Evolutionary conservation across 2,888 invertebrate species (phyloP), one percentile per base, ranked within the genome.

Genomic region (Lamproptera curius): DNA sequence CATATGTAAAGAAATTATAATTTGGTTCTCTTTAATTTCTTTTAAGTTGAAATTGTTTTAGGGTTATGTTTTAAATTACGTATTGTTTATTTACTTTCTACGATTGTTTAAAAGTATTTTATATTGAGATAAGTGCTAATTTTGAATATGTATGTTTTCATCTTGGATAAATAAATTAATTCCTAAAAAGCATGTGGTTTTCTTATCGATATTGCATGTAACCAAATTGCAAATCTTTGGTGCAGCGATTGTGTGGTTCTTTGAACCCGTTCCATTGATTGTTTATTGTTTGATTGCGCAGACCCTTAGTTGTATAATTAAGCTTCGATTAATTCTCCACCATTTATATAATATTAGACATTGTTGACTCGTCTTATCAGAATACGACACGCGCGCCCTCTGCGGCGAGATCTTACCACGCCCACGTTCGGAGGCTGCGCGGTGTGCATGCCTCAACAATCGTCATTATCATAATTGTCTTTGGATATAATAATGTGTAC

Each of bases 291-390:
- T 8, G 8, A 23, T 23, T 23, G 23, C 23, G 4, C 8, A 23
- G 23, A 23, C 8, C 8, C 4, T 6, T 8, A 23, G 8, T n/a
- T n/a, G n/a, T n/a, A n/a, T n/a, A 20, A 20, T 6, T 61, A 20
- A 42, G 13, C 34, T 38, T 65, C 65, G 59, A 62, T 60, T 70
- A 16, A 40, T 49, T 61, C 58, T 60, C 58, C 59, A 59, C 57
- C 53, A 59, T 73, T 73, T 73, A 73, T 70, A 62, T 71, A 75
- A 76, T 70, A 61, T 67, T 64, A 71, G 64, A 67, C 79, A 84
- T 85, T 85, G 83, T 84, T 85, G 86, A 86, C 81, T 73, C 72
- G 77, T 71, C 70, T 82, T 83, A 83, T 85, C 85, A 84, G 70
- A 69, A 73, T 28, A 73, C 76, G 73, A 73, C 67, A 68, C 66